phyloP scores from a whole-genome alignment of 2,113 vertebrate species.

The Pluvianellus socialis region DNA sequence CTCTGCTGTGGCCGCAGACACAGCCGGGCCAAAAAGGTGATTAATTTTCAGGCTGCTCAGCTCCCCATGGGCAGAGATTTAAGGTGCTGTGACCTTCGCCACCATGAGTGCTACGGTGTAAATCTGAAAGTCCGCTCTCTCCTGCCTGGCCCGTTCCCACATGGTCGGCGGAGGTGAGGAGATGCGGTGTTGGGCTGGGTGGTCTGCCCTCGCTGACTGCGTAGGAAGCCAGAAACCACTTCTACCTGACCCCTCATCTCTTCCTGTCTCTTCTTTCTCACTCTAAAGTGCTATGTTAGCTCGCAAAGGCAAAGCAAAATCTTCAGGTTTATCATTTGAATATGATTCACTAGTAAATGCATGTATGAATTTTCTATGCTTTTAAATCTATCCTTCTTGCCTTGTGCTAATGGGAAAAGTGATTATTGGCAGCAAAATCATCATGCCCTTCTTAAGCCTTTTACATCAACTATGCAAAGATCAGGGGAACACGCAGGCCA shows the following conservation, averaged over 20 bases:
- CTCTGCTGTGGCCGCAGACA: not conserved
- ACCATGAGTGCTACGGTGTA: not conserved
- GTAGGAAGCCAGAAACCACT: not conserved
- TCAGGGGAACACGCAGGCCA: not conserved
- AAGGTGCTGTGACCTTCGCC: not conserved
- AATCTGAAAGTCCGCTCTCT: not conserved
- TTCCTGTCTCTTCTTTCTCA: not conserved
- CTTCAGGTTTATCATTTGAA: not conserved
- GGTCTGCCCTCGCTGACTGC: rapidly evolving
- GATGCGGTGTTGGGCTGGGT: not conserved
- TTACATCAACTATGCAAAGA: not conserved
- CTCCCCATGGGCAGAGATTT: not conserved
- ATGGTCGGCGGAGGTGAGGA: not conserved
- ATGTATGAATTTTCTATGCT: not conserved
- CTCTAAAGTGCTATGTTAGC: rapidly evolving
- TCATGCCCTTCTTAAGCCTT: not conserved
- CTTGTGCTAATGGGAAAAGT: not conserved
- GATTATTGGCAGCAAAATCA: not conserved
- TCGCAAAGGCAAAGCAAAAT: not conserved
- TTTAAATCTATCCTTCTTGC: not conserved
- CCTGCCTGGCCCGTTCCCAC: not conserved
- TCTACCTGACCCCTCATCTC: not conserved
- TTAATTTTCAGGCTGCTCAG: not conserved
- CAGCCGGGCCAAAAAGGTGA: not conserved
- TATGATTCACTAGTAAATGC: not conserved